Conservation (phyloP, 2,888 invertebrate genomes). For the Rhaphigaster nebulosa region DNA sequence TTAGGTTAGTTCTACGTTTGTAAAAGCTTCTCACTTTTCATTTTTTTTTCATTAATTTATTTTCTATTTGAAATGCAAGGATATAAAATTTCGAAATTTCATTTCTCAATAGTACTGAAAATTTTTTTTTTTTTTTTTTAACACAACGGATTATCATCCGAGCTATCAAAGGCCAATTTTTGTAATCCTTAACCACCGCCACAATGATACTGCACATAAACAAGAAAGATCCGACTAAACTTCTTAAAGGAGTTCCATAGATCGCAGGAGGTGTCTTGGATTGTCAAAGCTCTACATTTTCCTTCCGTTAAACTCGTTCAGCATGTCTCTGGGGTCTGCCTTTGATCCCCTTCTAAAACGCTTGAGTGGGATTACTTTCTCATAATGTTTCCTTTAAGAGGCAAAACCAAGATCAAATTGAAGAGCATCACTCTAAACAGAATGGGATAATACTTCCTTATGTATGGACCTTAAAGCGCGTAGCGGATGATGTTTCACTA, state of each 20-base stretch:
- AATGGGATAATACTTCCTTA: background rate
- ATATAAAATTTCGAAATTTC: too few species aligned
- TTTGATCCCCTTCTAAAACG: background rate
- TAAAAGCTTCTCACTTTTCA: too few species aligned
- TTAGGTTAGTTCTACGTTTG: too few species aligned
- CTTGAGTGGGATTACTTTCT: slow-evolving; percentile 15
- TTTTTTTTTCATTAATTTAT: too few species aligned
- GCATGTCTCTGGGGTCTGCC: background rate
- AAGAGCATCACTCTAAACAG: background rate
- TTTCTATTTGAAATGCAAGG: too few species aligned
- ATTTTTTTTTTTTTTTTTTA: too few species aligned
- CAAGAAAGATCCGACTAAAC: background rate
- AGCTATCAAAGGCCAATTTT: too few species aligned
- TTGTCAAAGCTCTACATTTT: slow-evolving; percentile 2
- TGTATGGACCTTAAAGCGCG: background rate
- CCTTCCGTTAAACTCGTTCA: slow-evolving; percentile 15
- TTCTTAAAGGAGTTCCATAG: background rate
- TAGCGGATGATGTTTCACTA: background rate
- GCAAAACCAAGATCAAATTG: slow-evolving; percentile 23
- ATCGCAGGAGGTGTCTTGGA: background rate
- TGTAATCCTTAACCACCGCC: too few species aligned
- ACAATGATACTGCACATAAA: background rate
- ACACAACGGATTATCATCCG: too few species aligned
- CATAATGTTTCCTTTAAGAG: slow-evolving; percentile 31
- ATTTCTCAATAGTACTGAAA: too few species aligned